Evolutionary conservation across 2,888 invertebrate genomes (phyloP), one percentile per base, ranked within the genome.

Genomic region (Oxystoma pomonae): DNA sequence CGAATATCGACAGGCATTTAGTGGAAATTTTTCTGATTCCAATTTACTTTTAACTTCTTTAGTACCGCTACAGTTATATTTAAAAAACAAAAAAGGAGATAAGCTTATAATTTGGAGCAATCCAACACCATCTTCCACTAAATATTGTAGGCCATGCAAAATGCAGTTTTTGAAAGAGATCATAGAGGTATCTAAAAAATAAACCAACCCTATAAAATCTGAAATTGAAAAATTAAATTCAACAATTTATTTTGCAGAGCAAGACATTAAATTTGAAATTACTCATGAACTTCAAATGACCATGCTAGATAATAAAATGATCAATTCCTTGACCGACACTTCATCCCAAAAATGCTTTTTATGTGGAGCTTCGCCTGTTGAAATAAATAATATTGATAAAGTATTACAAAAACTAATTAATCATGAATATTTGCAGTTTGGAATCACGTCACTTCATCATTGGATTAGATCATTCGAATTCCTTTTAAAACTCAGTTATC

Each of bases 271-370:
- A 3, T 18, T 61, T 51, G 7, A 19, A 9, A 18, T 62, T 2
- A 59, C 21, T 50, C 58, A 60, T 20, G 22, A 60, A 16, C 20
- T 63, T n/a, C 12, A n/a, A 16, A 20, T 63, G 22, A 55, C 60
- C 35, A 63, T 55, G 60, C 7, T 63, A 1, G 63, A 63, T 22
- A 22, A 2, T 2, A 63, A 63, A 63, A 59, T 53, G 51, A 20
- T 62, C 1, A 63, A 56, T 18, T 20, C 56, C 20, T 22, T 55
- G 7, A 60, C 60, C 16, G 57, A 56, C 16, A 56, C 60, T 55
- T 59, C 56, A 16, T 51, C 62, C 2, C 58, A 53, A 49, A 7
- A 22, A 17, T 62, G 62, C 20, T 59, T 20, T 52, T 9, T 63
- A 50, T 60, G 60, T 49, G 56, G 56, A 9, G 60, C 60, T 16